Evolutionary conservation across 2,113 vertebrate genomes (phyloP).

Genomic region (Chitala chitala): DNA sequence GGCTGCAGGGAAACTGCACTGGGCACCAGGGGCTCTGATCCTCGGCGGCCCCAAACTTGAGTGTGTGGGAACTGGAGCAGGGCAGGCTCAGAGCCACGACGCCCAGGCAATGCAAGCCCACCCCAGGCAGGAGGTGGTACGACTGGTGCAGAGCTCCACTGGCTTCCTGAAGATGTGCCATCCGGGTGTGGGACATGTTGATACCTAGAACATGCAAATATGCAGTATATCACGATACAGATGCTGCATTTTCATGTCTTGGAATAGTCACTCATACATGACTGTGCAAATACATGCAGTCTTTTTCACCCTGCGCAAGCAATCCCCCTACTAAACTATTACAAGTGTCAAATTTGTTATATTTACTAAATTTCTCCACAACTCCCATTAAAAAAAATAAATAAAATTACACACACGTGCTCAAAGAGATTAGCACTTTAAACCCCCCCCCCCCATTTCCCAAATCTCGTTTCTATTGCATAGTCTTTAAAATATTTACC

Average conservation of each 20-base stretch:
- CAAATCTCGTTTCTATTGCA: background rate
- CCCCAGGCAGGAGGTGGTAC: conserved; percentile 31
- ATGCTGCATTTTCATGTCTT: too few relatives aligned
- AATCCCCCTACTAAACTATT: too few relatives aligned
- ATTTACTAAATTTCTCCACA: too few relatives aligned
- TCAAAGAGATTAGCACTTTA: too few relatives aligned
- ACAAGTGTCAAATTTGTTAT: too few relatives aligned
- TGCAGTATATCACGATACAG: background rate
- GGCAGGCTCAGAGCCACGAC: conserved; percentile 51
- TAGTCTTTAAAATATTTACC: conserved; percentile 48
- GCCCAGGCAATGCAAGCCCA: conserved; percentile 2
- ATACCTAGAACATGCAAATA: conserved; percentile 52
- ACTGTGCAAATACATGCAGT: too few relatives aligned
- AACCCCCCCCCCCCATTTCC: too few relatives aligned
- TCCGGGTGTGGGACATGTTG: conserved; percentile 50
- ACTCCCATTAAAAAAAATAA: too few relatives aligned
- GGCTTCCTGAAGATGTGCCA: conserved; percentile 1
- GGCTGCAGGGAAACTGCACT: background rate
- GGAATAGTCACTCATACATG: too few relatives aligned
- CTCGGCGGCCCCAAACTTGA: conserved; percentile 17
- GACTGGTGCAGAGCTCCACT: conserved; percentile 30
- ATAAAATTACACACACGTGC: too few relatives aligned
- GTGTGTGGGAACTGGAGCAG: conserved; percentile 19
- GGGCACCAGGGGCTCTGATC: conserved; percentile 14
- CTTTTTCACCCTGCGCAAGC: too few relatives aligned